Base-by-base conservation (phyloP, 2,888 invertebrate genomes). In the Synergus japonicus region DNA sequence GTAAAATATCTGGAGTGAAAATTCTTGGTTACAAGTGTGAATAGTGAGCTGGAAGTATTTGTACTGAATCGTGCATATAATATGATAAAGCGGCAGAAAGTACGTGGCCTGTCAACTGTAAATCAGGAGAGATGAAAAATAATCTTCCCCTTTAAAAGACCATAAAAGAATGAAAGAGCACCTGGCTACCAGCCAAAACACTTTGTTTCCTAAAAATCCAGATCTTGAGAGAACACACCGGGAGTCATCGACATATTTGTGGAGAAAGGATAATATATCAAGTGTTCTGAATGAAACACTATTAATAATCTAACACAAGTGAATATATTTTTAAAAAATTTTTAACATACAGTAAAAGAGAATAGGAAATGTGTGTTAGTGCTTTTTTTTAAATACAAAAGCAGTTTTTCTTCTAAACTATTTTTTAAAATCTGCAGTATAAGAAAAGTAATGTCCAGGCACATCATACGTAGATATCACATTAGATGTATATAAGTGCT, bases 401-500 rank as follows among this genome's bases (percentile, higher is more conserved):
- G 29, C 0, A 63, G 4, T 63, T 63, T 13, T 29, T 29, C 29
- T 13, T 13, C 13, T 7, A 29, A 63, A 63, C 10, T 13, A 46
- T 13, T 63, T 29, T 63, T 63, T 7, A 12, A 29, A 13, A 63
- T 13, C 13, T 63, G 7, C 63, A 63, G 29, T 4, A 63, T 63
- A 10, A 4, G 7, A 63, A 63, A 37, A 37, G 37, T 4, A 37
- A 5, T 37, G 22, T 63, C 63, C 10, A 60, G 3, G 29, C 29
- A 5, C 9, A 63, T 18, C 46, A 22, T 67, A 44, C 22, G 44
- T 22, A 22, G 46, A 22, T 46, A 49, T 69, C 13, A 49, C 69
- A 69, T 69, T 69, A 69, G 49, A 69, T 3, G 67, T 67, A 46
- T 49, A 15, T 22, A 69, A 69, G 29, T 80, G 77, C 79, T 84